Percentiles rank a stretch among this genome's conserved stretches.
Evolutionary conservation across 2,113 vertebrate species (phyloP).

Genomic region (Ammodytes marinus): DNA sequence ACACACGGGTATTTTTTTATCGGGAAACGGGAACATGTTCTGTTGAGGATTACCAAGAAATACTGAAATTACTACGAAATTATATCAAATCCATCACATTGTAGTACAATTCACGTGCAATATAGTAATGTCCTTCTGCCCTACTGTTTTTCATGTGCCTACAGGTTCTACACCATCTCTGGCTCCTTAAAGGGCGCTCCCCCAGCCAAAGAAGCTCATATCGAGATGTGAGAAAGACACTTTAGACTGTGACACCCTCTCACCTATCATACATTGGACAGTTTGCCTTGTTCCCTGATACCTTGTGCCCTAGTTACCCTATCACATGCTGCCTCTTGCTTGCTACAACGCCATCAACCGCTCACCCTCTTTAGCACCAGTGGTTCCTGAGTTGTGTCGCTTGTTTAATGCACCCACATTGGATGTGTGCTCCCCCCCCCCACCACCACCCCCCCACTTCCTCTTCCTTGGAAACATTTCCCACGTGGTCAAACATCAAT

Average conservation of each 20-base stretch:
- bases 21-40: too few species aligned
- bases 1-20: too few species aligned
- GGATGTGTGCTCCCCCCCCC: constrained; percentile 1
- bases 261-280: constrained; percentile 30
- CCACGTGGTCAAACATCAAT: not conserved
- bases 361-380: not conserved
- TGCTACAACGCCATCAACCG: constrained; percentile 13
- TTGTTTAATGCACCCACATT: constrained; percentile 9
- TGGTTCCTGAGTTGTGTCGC: not conserved
- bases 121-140: not conserved
- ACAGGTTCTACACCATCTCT: constrained; percentile 80
- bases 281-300: constrained; percentile 36
- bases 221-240: constrained; percentile 72
- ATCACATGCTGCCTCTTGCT: constrained; percentile 55
- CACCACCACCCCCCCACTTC: constrained; percentile 4
- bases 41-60: too few species aligned
- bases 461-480: not conserved
- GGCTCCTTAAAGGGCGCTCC: constrained; percentile 64
- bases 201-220: constrained; percentile 66
- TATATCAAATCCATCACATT: not conserved
- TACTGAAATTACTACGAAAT: too few species aligned
- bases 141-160: constrained; percentile 1
- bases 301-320: constrained; percentile 34
- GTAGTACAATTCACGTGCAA: not conserved
- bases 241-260: constrained; percentile 22